phyloP scores from a whole-genome alignment of 37 sponge, comb jelly and placozoan species.

The Crambe crambe region DNA sequence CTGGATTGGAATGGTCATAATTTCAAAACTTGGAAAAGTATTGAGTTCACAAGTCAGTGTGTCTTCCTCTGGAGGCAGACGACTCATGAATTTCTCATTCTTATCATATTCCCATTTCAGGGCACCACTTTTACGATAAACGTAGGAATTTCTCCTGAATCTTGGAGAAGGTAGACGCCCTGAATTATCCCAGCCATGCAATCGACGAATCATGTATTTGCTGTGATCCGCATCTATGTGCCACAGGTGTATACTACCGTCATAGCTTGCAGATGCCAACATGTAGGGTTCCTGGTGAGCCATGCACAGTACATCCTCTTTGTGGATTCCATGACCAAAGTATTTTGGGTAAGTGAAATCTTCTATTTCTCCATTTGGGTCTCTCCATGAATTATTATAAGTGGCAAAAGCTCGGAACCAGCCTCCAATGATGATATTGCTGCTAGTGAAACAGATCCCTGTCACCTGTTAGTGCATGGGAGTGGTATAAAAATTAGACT shows the following conservation, averaged over 20 bases:
- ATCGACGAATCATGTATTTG: no score
- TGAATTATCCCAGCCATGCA: no score
- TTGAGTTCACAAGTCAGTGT: no score
- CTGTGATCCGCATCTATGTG: slow-evolving; percentile 62
- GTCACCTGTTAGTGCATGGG: slow-evolving; percentile 35
- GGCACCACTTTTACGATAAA: no score
- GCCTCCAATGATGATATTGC: slow-evolving; percentile 56
- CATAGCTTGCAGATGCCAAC: slow-evolving; percentile 73
- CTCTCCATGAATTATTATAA: slow-evolving; percentile 10
- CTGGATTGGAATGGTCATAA: no score
- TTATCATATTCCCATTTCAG: no score
- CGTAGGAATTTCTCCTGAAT: no score
- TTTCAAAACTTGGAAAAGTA: no score
- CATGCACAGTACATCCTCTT: slow-evolving; percentile 90
- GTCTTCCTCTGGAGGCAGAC: no score
- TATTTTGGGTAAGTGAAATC: slow-evolving; percentile 49
- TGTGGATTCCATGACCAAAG: slow-evolving; percentile 65
- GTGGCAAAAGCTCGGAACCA: slow-evolving; percentile 47
- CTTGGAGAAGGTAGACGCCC: no score
- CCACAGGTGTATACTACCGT: slow-evolving; percentile 87
- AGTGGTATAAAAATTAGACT: no score
- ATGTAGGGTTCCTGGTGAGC: slow-evolving; percentile 60
- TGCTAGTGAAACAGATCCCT: slow-evolving; percentile 38
- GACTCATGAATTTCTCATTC: no score
- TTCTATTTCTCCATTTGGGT: not conserved